Evolutionary conservation across 2,797 vertebrate species (phyloP), one percentile per base, ranked within the genome.

Genomic region (Sebastes alutus): DNA sequence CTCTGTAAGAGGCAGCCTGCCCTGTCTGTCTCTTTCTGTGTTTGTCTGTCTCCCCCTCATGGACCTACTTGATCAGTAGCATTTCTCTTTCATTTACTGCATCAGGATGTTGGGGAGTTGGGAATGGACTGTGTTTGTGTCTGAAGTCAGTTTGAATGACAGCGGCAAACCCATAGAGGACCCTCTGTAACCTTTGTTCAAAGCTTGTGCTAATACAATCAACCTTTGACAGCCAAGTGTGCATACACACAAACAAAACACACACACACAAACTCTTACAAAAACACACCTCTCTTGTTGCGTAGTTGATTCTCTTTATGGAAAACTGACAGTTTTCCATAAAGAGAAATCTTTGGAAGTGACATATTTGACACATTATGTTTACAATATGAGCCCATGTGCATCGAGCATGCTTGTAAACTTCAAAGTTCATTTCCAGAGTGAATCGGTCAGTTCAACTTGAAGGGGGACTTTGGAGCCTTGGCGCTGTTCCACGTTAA

Each of bases 391-490:
- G 5, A 74, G 56, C 6, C 38, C 30, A 7, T 3, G 38, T 46
- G 38, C 27, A 2, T 3, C 2, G 4, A n/a, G 14, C n/a, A 1
- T 62, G 38, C 11, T 16, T 20, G 29, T 23, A 14, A 84, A 77
- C 68, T 1, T 68, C 32, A 20, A 20, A 11, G 22, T 72, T 30
- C 18, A 20, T n/a, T 33, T 68, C 27, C 33, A 0, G 3, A 59
- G 49, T 49, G 27, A 80, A 9, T 25, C 2, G 3, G 46, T 69
- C 55, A 5, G 14, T 69, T 55, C 7, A 72, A 22, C 23, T 8
- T 7, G 6, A 55, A n/a, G 3, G 1, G 54, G 74, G 66, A 89
- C 87, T 93, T 88, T 89, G 88, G 56, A 78, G 80, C 63, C 32
- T 70, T n/a, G 35, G 67, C 75, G 4, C 4, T 59, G 68, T 6